Percentiles rank a stretch among this genome's conserved stretches.
These are phyloP conservation scores for Leptoteleia sp. DNA, from an alignment of 1,140 invertebrate species.

Conservation along the genomic window DNA sequence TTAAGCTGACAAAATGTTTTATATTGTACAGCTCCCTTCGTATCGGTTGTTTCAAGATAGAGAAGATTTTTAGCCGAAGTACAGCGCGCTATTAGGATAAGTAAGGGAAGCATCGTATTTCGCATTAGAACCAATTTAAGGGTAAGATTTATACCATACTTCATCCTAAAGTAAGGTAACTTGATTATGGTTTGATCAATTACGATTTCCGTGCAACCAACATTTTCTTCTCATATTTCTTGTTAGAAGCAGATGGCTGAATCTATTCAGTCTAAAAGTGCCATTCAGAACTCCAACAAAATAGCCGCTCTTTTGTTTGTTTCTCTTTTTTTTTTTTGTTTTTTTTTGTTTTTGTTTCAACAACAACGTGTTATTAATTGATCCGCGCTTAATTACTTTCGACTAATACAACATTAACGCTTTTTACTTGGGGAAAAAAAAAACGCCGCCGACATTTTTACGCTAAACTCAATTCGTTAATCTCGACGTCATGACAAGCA, in stretches of 20 bases:
- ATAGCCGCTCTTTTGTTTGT: too few relatives aligned
- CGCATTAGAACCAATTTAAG: conserved; percentile 38
- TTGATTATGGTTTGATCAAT: conserved; percentile 35
- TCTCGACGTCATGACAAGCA: conserved; percentile 32
- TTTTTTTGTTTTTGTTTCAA: too few relatives aligned
- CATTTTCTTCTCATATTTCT: conserved; percentile 9
- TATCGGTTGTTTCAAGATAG: not conserved
- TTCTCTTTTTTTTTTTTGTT: too few relatives aligned
- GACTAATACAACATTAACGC: conserved; percentile 19
- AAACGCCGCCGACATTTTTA: conserved; percentile 18
- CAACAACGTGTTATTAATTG: conserved; percentile 20
- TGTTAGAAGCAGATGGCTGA: not conserved
- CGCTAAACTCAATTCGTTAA: conserved; percentile 40
- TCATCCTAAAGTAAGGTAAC: conserved; percentile 22
- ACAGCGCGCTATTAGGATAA: conserved; percentile 18
- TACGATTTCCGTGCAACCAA: conserved; percentile 9
- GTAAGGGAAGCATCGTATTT: conserved; percentile 28
- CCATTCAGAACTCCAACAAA: too few relatives aligned
- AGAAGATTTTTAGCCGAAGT: not conserved
- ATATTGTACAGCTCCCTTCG: not conserved
- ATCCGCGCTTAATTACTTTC: conserved; percentile 20
- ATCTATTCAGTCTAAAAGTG: not conserved
- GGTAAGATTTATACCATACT: conserved; percentile 21
- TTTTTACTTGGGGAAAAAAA: conserved; percentile 5
- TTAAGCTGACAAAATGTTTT: too few relatives aligned